Base-by-base conservation (phyloP, 2,113 vertebrate species). In the Eublepharis macularius region DNA sequence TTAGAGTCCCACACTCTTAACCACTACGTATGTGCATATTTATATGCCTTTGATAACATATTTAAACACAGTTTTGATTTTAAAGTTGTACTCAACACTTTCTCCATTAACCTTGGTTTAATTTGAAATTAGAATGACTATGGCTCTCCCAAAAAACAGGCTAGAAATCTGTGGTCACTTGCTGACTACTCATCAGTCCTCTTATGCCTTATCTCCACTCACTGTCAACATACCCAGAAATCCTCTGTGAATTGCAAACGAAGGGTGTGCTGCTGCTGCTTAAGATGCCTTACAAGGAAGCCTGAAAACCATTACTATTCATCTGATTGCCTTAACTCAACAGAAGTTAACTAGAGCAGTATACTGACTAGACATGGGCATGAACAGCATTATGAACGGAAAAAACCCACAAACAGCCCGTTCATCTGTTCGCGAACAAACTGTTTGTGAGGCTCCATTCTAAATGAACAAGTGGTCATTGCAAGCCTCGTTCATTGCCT, bases 41-140 rank as follows among this genome's bases (percentile, higher is more conserved):
- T 45, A 86, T 93, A 92, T 91, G 93, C 90, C 87, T 95, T 93
- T 92, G 90, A 93, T 90, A 86, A 88, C 89, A 92, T 89, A 94
- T 95, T 94, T 85, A 89, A 95, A 94, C 82, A 80, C 88, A 94
- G 60, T 84, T 94, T 92, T 95, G 82, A 93, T 93, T 95, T 95
- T 92, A 90, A 95, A 94, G 92, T 93, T 91, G 63, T 90, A 76
- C 87, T 92, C 84, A 91, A 89, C 85, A 75, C 86, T 94, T 94
- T 92, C 87, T 76, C 90, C 79, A 93, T 79, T 91, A 92, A 91
- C 77, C 86, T 92, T 91, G 78, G 90, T 90, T 94, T 86, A 76
- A 91, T 84, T 91, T 72, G 88, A 66, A 93, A 87, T 92, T 90
- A 94, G 88, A 45, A 92, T 90, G 83, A 88, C 70, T 90, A 80